Conservation (phyloP, 1,140 invertebrate species). For the Cryptotermes secundus region DNA sequence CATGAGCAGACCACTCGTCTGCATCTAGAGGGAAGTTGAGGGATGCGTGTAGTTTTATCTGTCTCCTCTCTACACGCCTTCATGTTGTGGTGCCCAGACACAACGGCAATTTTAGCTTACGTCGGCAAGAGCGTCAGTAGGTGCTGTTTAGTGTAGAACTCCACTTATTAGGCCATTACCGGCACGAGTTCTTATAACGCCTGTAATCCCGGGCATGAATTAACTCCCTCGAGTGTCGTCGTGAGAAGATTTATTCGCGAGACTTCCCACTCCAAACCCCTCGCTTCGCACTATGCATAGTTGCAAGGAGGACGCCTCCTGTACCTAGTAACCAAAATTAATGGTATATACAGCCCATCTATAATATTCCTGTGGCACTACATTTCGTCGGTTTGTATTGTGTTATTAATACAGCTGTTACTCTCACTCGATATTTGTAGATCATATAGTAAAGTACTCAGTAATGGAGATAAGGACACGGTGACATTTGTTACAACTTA, state of each 20-base stretch:
- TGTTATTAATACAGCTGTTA: not conserved
- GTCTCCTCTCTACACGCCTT: too few relatives aligned
- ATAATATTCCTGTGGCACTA: not conserved
- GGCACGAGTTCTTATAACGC: constrained; percentile 6
- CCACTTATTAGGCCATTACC: constrained; percentile 18
- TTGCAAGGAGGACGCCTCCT: not conserved
- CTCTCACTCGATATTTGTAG: not conserved
- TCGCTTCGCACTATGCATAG: not conserved
- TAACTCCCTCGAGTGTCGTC: constrained; percentile 7
- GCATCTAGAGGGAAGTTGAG: too few relatives aligned
- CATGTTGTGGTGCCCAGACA: too few relatives aligned
- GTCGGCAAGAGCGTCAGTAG: not conserved
- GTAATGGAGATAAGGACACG: too few relatives aligned
- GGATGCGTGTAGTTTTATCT: too few relatives aligned
- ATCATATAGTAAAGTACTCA: not conserved
- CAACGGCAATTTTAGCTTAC: too few relatives aligned
- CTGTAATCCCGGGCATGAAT: constrained; percentile 2
- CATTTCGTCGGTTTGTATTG: not conserved
- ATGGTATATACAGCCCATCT: not conserved
- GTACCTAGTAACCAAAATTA: not conserved
- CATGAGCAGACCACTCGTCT: too few relatives aligned
- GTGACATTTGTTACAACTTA: too few relatives aligned
- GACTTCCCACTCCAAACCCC: not conserved
- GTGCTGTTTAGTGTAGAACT: not conserved
- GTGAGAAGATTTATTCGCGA: constrained; percentile 8